phyloP scores from a whole-genome alignment of 2,888 invertebrate genomes.

The Rotaria sp. region DNA sequence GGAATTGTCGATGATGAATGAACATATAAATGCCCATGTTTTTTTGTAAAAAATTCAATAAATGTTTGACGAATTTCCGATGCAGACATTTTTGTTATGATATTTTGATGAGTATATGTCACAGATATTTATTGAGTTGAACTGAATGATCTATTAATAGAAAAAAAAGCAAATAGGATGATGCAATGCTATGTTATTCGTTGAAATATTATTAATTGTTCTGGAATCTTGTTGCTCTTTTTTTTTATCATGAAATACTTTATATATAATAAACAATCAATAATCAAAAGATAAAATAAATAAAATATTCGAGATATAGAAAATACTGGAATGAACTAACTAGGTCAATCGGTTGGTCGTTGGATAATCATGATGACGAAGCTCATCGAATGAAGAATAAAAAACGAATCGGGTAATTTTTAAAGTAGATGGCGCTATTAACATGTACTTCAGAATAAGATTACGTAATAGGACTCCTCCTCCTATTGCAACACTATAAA shows the following conservation, averaged over 20 bases:
- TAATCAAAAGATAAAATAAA: not conserved
- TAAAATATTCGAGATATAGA: too few relatives aligned
- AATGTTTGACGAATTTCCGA: conserved; percentile 75
- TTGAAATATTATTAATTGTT: too few relatives aligned
- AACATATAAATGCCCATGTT: conserved; percentile 76
- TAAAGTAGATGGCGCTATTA: not conserved
- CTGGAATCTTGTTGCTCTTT: too few relatives aligned
- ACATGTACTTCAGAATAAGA: not conserved
- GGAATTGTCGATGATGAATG: conserved; percentile 96
- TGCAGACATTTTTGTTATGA: conserved; percentile 48
- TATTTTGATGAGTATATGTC: not conserved
- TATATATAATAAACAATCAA: not conserved
- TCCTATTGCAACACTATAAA: too few relatives aligned
- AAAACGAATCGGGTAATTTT: not conserved
- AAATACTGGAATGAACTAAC: too few relatives aligned
- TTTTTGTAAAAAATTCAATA: conserved; percentile 79
- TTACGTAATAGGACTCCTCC: too few relatives aligned
- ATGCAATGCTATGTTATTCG: not conserved
- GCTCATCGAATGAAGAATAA: not conserved
- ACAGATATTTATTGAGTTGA: not conserved
- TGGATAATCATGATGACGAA: not conserved
- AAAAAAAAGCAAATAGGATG: not conserved
- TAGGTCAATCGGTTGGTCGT: too few relatives aligned
- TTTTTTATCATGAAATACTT: not conserved
- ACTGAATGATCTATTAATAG: not conserved